Conservation (phyloP, 2,888 invertebrate genomes). For the Bruchidius siliquastri region DNA sequence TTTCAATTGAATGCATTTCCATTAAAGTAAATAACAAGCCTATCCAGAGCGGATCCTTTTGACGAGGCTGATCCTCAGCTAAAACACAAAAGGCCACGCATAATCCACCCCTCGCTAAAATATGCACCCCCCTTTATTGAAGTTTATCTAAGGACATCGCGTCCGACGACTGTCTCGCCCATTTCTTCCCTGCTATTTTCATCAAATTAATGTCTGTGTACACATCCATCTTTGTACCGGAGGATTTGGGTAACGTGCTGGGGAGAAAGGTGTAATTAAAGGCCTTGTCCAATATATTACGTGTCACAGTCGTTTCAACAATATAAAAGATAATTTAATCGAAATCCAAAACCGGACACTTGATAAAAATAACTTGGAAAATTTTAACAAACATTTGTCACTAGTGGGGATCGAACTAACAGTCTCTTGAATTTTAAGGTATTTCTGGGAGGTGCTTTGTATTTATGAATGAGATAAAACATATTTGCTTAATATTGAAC, state of each 20-base stretch:
- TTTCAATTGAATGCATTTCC: neutral
- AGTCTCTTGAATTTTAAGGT: too few species aligned
- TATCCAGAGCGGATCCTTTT: neutral
- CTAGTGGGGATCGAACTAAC: too few species aligned
- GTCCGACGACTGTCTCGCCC: neutral
- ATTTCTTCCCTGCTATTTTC: neutral
- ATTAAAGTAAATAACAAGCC: neutral
- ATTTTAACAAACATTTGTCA: too few species aligned
- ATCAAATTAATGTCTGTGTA: neutral
- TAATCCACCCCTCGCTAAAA: neutral
- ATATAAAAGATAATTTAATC: too few species aligned
- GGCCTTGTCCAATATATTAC: neutral
- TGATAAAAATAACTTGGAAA: too few species aligned
- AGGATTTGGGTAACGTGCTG: neutral
- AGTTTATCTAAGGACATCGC: neutral
- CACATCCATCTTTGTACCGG: neutral
- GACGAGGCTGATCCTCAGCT: neutral
- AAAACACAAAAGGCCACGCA: neutral
- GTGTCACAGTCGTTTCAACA: too few species aligned
- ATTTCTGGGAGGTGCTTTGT: too few species aligned
- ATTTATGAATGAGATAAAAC: too few species aligned
- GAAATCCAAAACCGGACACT: too few species aligned
- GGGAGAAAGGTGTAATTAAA: neutral
- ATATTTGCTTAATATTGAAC: too few species aligned
- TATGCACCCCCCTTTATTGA: neutral